These are phyloP conservation scores for Hippopotamyrus pictus DNA, from an alignment of 2,797 vertebrate species.

Conservation along the genomic window DNA sequence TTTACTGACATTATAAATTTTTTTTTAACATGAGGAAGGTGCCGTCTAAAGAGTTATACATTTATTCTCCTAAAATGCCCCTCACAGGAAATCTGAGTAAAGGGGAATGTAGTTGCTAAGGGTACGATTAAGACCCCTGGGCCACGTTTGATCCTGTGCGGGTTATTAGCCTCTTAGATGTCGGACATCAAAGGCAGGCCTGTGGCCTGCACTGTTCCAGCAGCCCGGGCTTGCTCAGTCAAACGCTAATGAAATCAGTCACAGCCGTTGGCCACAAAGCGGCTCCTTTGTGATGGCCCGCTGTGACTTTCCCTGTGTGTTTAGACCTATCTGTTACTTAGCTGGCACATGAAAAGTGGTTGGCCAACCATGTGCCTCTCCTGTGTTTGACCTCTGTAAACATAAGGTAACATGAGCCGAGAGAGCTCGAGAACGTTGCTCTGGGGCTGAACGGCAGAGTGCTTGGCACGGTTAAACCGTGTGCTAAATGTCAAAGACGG, in stretches of 20 bases:
- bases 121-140: background rate
- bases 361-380: background rate
- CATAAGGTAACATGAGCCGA: background rate
- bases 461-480: background rate
- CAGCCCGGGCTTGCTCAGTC: background rate
- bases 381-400: background rate
- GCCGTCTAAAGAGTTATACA: background rate
- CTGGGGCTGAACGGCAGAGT: background rate
- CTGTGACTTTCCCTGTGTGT: conserved; percentile 11
- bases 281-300: background rate
- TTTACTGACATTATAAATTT: background rate
- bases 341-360: background rate
- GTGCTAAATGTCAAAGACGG: background rate
- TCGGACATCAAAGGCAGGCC: background rate
- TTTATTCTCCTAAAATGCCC: background rate
- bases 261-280: background rate
- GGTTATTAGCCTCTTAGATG: background rate
- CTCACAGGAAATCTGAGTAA: background rate
- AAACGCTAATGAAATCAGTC: background rate
- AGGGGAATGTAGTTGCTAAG: background rate
- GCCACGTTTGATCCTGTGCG: background rate
- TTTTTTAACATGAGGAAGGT: background rate
- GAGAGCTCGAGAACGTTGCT: background rate
- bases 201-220: background rate
- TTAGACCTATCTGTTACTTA: background rate